Evolutionary conservation across 2,797 vertebrate species (phyloP).

Genomic region (Pelobates cultripes): DNA sequence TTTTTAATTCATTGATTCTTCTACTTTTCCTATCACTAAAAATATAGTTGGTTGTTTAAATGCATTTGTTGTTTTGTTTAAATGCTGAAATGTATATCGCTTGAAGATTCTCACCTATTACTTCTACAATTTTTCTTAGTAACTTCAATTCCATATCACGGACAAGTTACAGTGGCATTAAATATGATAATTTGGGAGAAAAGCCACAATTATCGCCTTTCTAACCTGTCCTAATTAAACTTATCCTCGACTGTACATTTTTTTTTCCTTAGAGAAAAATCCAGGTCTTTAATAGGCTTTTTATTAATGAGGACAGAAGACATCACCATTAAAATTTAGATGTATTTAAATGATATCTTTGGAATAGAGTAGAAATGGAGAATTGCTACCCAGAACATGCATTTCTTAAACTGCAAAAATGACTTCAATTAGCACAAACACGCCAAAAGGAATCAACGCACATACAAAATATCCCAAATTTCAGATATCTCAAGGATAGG

Average conservation of each 20-base stretch:
- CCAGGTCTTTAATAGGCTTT: conserved; percentile 36
- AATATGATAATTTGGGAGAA: conserved; percentile 43
- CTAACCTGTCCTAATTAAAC: conserved; percentile 47
- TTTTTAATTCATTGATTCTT: background rate
- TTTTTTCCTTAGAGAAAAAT: conserved; percentile 1
- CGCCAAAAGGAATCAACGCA: too few relatives aligned
- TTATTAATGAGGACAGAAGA: conserved; percentile 47
- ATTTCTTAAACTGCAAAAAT: too few relatives aligned
- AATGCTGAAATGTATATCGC: background rate
- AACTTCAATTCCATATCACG: conserved; percentile 10
- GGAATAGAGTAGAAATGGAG: too few relatives aligned
- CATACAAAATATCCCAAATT: too few relatives aligned
- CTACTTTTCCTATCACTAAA: background rate
- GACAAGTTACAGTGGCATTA: conserved; percentile 43
- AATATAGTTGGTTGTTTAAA: background rate
- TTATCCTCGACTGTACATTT: conserved; percentile 25
- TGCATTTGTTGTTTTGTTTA: background rate
- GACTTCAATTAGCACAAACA: too few relatives aligned
- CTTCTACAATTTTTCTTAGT: background rate
- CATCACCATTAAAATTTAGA: conserved; percentile 37
- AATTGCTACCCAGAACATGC: too few relatives aligned
- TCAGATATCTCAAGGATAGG: too few relatives aligned
- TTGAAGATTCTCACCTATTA: background rate
- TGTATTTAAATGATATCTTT: background rate
- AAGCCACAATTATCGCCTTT: conserved; percentile 48